Percentiles rank a stretch among this genome's conserved stretches.
These are phyloP conservation scores for Tenthredo mesomela DNA, from an alignment of 2,888 invertebrate species.

Conservation along the genomic window DNA sequence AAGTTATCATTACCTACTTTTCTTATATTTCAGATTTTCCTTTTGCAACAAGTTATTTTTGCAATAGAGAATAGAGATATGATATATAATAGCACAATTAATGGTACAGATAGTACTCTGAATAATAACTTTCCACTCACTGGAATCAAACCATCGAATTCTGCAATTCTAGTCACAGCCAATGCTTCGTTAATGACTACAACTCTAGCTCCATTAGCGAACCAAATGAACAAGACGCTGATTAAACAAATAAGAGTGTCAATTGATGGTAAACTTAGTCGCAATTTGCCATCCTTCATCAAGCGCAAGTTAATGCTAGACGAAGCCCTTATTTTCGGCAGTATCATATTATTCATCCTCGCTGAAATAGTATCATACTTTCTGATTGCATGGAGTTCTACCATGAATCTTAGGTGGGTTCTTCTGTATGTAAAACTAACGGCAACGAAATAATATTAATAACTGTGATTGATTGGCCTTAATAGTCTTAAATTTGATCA, in stretches of 20 bases:
- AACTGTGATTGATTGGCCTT: no score
- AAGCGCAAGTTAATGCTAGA: conserved; percentile 60
- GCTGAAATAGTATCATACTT: conserved; percentile 64
- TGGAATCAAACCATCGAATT: conserved; percentile 28
- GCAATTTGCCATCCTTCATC: conserved; percentile 54
- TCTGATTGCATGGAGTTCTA: conserved; percentile 66
- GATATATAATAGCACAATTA: conserved; percentile 50
- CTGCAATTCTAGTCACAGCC: conserved; percentile 24
- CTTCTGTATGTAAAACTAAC: neutral
- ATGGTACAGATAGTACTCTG: conserved; percentile 31
- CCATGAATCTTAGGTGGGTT: conserved; percentile 67
- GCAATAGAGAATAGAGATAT: conserved; percentile 60
- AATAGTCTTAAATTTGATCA: neutral
- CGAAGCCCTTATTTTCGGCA: conserved; percentile 63
- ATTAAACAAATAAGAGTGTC: neutral
- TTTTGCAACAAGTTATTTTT: conserved; percentile 60
- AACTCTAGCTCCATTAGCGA: neutral
- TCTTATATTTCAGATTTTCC: conserved; percentile 57
- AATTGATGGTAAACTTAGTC: conserved; percentile 31
- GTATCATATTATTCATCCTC: conserved; percentile 61
- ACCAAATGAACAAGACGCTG: conserved; percentile 9
- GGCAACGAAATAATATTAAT: conserved; percentile 18
- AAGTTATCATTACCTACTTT: neutral
- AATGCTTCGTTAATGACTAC: conserved; percentile 13
- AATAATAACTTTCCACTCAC: conserved; percentile 19